Conservation (phyloP, 2,888 invertebrate genomes). For the Tinea trinotella region DNA sequence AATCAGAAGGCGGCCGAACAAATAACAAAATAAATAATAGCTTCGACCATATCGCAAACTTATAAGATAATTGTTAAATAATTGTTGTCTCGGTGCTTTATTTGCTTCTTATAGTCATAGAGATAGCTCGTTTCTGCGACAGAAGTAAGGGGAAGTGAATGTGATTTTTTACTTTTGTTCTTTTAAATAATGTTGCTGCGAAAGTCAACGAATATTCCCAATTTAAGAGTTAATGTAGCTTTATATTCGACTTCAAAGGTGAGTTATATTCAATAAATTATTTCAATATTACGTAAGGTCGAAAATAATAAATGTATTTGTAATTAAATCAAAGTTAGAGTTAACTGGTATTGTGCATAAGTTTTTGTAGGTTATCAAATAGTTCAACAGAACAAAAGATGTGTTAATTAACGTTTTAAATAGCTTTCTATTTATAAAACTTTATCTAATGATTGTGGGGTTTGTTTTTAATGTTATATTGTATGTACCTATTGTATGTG, state of each 20-base stretch:
- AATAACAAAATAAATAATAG: constrained; percentile 10
- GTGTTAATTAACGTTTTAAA: neutral
- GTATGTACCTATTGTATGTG: too few relatives aligned
- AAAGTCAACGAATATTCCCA: neutral
- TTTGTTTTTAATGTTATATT: neutral
- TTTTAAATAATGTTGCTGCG: constrained; percentile 10
- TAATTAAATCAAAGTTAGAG: neutral
- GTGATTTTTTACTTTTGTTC: neutral
- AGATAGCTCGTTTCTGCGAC: constrained; percentile 6
- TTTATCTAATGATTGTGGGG: neutral
- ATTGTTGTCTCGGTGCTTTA: constrained; percentile 16
- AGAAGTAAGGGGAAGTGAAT: neutral
- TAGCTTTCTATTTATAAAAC: neutral
- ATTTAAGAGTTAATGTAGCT: constrained; percentile 26
- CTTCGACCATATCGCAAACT: constrained; percentile 13
- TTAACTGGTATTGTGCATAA: neutral
- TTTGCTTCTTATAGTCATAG: constrained; percentile 15
- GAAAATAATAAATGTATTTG: neutral
- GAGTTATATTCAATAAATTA: too few relatives aligned
- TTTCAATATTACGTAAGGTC: too few relatives aligned
- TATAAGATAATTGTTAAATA: constrained; percentile 5
- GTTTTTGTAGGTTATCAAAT: constrained; percentile 1
- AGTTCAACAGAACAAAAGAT: neutral
- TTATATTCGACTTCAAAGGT: constrained; percentile 40
- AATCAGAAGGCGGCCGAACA: constrained; percentile 3